These are phyloP conservation scores for Hydropotes inermis DNA, from an alignment of 2,113 vertebrate species.

Conservation along the genomic window DNA sequence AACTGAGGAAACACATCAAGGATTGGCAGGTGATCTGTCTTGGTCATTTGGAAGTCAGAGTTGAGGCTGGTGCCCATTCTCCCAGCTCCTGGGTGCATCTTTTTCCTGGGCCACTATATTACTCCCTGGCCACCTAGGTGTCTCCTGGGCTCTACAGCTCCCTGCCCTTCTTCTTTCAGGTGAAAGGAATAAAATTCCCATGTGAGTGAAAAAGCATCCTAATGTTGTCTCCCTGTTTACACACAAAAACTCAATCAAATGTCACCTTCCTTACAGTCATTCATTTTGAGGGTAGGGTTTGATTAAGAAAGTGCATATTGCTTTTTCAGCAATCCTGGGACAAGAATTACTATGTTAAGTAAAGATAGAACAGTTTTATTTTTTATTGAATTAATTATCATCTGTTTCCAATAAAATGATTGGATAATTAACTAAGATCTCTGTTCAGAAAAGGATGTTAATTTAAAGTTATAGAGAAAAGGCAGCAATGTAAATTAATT, in stretches of 20 bases:
- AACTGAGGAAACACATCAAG: not conserved
- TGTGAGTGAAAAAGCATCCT: not conserved
- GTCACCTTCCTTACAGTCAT: not conserved
- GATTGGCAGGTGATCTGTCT: not conserved
- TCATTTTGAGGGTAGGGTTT: not conserved
- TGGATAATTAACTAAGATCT: not conserved
- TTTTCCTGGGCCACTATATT: not conserved
- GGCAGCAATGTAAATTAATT: not conserved
- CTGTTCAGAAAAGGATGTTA: not conserved
- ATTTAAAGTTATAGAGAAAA: conserved; percentile 13
- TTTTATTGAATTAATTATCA: not conserved
- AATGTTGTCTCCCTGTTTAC: not conserved
- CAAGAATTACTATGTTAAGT: not conserved
- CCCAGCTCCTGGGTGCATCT: not conserved
- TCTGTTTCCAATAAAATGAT: not conserved
- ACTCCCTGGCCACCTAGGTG: not conserved
- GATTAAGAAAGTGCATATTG: not conserved
- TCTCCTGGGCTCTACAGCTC: not conserved
- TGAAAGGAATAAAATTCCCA: not conserved
- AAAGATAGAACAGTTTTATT: not conserved
- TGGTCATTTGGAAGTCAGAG: not conserved
- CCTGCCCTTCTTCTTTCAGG: not conserved
- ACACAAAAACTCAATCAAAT: not conserved
- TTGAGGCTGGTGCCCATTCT: not conserved
- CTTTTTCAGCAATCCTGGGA: not conserved